phyloP scores from a whole-genome alignment of 1,140 invertebrate species.

The Atta colombica region DNA sequence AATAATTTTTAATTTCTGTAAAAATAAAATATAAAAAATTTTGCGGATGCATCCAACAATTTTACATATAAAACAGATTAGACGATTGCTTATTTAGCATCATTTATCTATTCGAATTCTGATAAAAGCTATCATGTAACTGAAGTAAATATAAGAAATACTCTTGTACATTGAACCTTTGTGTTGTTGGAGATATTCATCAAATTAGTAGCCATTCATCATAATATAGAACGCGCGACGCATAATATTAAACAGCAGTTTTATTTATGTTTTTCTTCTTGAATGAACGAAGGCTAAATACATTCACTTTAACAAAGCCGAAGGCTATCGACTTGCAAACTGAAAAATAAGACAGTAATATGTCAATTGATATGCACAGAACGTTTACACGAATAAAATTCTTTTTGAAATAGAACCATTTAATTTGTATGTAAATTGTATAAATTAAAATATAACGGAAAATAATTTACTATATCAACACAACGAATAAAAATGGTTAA shows the following conservation, averaged over 20 bases:
- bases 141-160: constrained; percentile 7
- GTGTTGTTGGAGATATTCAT: constrained; percentile 8
- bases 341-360: constrained; percentile 34
- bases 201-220: constrained; percentile 36
- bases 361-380: not conserved
- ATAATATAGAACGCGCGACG: constrained; percentile 51
- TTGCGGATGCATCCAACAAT: not conserved
- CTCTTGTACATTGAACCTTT: constrained; percentile 37
- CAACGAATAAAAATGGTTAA: not conserved
- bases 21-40: not conserved
- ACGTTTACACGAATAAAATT: not conserved
- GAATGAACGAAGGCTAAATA: constrained; percentile 62
- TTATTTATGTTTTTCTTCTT: constrained; percentile 64
- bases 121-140: constrained; percentile 12
- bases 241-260: constrained; percentile 41
- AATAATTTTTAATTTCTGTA: too few relatives aligned
- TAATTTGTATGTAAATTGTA: not conserved
- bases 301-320: constrained; percentile 48
- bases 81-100: not conserved
- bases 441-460: not conserved
- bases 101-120: not conserved
- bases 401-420: not conserved
- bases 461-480: not conserved
- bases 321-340: constrained; percentile 42
- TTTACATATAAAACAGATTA: not conserved